Evolutionary conservation across 2,888 invertebrate genomes (phyloP), one percentile per base, ranked within the genome.

Genomic region (Nemotelus pantherinus): DNA sequence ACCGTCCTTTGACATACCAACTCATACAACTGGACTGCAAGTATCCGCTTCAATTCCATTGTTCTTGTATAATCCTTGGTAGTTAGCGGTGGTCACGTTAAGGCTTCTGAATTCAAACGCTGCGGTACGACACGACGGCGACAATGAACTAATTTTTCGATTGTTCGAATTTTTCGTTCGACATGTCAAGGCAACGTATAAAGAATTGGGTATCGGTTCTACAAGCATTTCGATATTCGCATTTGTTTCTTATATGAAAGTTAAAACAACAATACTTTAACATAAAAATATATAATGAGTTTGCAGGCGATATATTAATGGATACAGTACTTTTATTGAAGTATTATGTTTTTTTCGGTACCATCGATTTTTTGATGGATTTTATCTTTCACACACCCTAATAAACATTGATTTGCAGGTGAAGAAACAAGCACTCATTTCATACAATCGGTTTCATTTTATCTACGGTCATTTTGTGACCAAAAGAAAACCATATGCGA

Each of bases 71-170:
- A 79, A 79, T 79, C 79, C 75, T 45, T 53, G 63, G 53, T 58
- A 72, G n/a, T 76, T 67, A 77, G 72, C 58, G 53, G 58, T 67
- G 74, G 77, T 75, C 79, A 79, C 79, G 79, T 78, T 72, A 74
- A 48, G 63, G 64, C 63, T 57, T 65, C 48, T 63, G 50, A 41
- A 79, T 74, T 48, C 74, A 60, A 60, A 74, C 9, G 53, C 55
- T 70, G 58, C 63, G 74, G 72, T 74, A 70, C 57, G 70, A 48
- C 71, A 72, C 55, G 55, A 48, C 63, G 55, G 25, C 63, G 71
- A 44, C 76, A 75, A 70, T 70, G 78, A 78, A 74, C 77, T 77
- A 77, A 77, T 77, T 77, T 78, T 70, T 9, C 47, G 57, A 58
- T 78, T 76, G 70, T 76, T 55, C 78, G 10, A 10, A 55, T 63